Conservation (phyloP, 2,113 vertebrate species). For the Aptenodytes patagonicus region DNA sequence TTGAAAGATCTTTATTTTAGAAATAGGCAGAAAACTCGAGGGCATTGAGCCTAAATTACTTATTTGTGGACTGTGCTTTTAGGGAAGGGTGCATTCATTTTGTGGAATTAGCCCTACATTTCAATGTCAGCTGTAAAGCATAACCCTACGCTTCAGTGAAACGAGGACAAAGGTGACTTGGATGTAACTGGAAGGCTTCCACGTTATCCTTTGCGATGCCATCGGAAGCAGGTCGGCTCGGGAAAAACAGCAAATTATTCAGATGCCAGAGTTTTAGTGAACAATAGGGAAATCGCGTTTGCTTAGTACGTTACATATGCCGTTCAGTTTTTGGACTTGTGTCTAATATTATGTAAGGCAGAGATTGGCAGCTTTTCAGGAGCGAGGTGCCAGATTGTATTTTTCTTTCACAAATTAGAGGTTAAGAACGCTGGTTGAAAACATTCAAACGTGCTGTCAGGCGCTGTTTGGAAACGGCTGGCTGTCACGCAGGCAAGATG, state of each 20-base stretch:
- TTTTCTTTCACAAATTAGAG: conserved; percentile 42
- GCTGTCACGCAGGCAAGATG: neutral
- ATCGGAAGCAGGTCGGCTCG: neutral
- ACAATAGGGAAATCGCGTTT: neutral
- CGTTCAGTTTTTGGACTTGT: neutral
- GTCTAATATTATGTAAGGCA: conserved; percentile 14
- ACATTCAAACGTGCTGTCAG: neutral
- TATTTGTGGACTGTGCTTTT: neutral
- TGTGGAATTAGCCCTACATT: neutral
- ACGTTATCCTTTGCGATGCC: neutral
- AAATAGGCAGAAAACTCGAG: neutral
- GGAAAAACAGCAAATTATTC: neutral
- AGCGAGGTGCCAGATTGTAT: conserved; percentile 5
- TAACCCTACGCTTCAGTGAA: neutral
- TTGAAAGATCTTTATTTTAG: neutral
- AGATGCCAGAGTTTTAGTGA: neutral
- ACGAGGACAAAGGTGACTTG: neutral
- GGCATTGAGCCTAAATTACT: neutral
- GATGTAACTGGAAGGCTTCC: neutral
- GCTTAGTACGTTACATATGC: neutral
- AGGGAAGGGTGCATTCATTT: neutral
- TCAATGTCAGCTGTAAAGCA: neutral
- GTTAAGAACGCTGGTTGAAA: neutral
- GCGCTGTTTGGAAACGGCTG: neutral
- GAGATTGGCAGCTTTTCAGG: conserved; percentile 29